Base-by-base conservation (phyloP, 2,113 vertebrate genomes). In the Centropus unirufus region DNA sequence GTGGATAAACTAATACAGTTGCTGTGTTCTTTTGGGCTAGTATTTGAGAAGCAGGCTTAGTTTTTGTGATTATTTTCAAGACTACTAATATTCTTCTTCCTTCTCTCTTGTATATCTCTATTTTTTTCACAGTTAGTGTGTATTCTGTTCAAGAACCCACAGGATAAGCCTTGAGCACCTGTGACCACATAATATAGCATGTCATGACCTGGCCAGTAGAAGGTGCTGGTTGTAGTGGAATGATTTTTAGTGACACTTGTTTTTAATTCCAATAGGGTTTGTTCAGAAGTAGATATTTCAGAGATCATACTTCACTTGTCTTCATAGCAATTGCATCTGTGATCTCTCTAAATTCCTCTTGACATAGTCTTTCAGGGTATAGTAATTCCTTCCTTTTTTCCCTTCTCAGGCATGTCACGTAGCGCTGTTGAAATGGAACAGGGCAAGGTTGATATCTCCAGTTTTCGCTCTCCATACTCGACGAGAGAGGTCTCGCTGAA, bases 361-460 rank as follows among this genome's bases (percentile, higher is more conserved):
- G 61, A 42, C 10, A 23, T 34, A 29, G 30, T 66, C 8, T 74
- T 3, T 67, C 34, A 40, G 39, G 77, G 14, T 34, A 21, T 15
- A 24, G 2, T 57, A 34, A 27, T 64, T 82, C 18, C 29, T 63
- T 62, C 19, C 8, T 40, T 32, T 74, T 69, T 59, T 51, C 14
- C 16, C 23, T 83, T 77, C 24, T 29, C 84, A 98, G 98, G 98
- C 47, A 93, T 98, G 83, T 12, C 42, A 34, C 97, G 97, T 32
- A 96, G 20, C 26, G 91, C 97, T 4, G 84, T 90, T 14, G 98
- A 99, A 90, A 97, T 98, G 73, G 95, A 94, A 5, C 92, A 47
- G 6, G 98, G 98, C 69, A 77, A 98, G n/a, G 90, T 98, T 49
- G 98, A 99, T 32, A 94, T 98, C 89, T 98, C 89, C 27, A 89